Percentiles rank a stretch among this genome's conserved stretches.
phyloP scores from a whole-genome alignment of 2,797 vertebrate species.

The Sebastes matsubarae region DNA sequence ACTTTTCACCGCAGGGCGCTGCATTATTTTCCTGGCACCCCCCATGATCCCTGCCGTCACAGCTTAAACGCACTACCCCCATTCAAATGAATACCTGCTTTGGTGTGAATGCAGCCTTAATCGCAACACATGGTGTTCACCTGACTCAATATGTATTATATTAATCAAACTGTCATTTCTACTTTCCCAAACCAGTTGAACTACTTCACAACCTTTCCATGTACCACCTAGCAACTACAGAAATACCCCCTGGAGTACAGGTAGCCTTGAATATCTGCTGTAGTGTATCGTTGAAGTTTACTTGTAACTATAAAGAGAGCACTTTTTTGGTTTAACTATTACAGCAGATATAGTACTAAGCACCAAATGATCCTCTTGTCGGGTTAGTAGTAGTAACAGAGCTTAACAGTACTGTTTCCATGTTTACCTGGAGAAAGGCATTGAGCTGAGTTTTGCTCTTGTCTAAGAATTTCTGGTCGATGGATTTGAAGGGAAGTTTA shows the following conservation, averaged over 20 bases:
- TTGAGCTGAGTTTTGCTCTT: conserved; percentile 98
- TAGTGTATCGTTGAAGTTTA: not conserved
- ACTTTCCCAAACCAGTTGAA: not conserved
- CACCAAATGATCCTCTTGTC: not conserved
- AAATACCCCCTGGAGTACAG: not conserved
- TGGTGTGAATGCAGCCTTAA: not conserved
- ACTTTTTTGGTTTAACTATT: not conserved
- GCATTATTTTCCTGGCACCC: too few species aligned
- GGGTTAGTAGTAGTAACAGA: not conserved
- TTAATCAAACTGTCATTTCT: not conserved
- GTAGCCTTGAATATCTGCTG: not conserved
- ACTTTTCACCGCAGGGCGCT: too few species aligned
- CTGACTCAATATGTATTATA: not conserved
- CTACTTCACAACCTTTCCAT: not conserved
- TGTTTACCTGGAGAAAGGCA: conserved; percentile 93
- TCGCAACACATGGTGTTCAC: not conserved
- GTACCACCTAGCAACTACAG: not conserved
- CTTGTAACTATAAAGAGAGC: not conserved
- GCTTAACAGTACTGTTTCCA: not conserved
- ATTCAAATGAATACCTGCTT: too few species aligned
- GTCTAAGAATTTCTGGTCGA: conserved; percentile 98
- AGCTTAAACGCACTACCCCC: too few species aligned
- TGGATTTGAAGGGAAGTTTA: conserved; percentile 98
- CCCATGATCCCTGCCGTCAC: too few species aligned
- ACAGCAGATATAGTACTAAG: not conserved